Evolutionary conservation across 2,797 vertebrate genomes (phyloP), one percentile per base, ranked within the genome.

Genomic region (Muraenolepis orangiensis): DNA sequence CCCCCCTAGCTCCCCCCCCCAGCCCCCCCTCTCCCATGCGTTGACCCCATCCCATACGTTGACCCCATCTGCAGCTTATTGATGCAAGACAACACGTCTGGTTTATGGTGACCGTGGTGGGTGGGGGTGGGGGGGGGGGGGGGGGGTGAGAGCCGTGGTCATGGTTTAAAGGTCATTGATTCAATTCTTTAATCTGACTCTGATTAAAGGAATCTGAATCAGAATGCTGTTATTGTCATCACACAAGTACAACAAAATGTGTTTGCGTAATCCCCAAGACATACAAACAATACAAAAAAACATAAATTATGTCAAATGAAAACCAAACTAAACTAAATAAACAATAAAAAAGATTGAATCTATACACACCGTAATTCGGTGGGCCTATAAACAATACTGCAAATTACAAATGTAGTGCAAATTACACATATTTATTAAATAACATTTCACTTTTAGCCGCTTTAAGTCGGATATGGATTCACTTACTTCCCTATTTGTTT

Each of bases 51-150:
- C 61, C 28, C n/a, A 57, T 32, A 68, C 66, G 38, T 32, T 68
- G 73, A 74, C 36, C 66, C 72, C 66, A 36, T 73, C 57, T 73
- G n/a, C 72, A 36, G 32, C 8, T 26, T 73, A 74, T 46, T 29
- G 64, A 74, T 31, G 26, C n/a, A 8, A 40, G 26, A 67, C 34
- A 20, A 67, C 10, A 30, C 34, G 20, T 61, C 71, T 72, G 71
- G 51, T 8, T 34, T 32, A 29, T 72, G 31, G 31, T 72, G 28
- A 72, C n/a, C 26, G 12, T n/a, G 3, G 32, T 1, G 12, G 40
- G 40, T 5, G 20, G 10, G 46, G 20, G 46, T n/a, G n/a, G n/a
- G 12, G 61, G 3, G 32, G 12, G 12, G 40, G 40, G 11, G 20
- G 10, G 46, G 20, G 46, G 20, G 13, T 57, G 20, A 57, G 8